Conservation (phyloP, 1,140 invertebrate species). For the Thaumatotibia leucotreta region DNA sequence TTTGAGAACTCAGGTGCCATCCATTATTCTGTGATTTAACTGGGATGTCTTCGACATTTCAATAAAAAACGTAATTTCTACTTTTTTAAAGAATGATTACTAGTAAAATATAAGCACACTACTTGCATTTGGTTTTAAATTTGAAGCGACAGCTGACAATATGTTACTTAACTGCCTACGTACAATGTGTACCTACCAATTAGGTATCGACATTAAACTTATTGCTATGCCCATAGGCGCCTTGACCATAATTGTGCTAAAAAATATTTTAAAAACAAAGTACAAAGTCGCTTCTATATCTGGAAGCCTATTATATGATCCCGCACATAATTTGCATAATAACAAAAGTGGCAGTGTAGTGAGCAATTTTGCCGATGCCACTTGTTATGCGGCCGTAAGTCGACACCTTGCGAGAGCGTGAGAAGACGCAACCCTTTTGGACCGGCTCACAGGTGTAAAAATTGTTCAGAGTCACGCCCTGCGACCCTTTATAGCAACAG, state of each 20-base stretch:
- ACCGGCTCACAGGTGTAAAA: conserved; percentile 30
- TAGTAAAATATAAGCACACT: background rate
- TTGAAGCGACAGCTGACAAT: too few relatives aligned
- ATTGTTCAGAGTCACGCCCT: conserved; percentile 25
- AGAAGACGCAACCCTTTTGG: conserved; percentile 27
- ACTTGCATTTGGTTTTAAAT: too few relatives aligned
- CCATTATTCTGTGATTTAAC: background rate
- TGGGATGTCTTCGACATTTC: background rate
- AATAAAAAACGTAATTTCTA: background rate
- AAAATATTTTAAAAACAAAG: background rate
- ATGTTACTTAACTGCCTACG: background rate
- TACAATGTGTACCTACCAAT: background rate
- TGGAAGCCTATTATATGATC: conserved; percentile 1
- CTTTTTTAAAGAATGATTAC: background rate
- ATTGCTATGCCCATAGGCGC: background rate
- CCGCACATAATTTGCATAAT: conserved; percentile 1
- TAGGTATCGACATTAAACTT: background rate
- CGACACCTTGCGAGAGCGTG: conserved; percentile 31
- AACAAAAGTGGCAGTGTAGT: background rate
- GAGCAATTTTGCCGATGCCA: conserved; percentile 8
- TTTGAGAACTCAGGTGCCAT: background rate
- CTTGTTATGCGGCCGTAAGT: conserved; percentile 8
- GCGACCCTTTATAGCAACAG: conserved; percentile 22
- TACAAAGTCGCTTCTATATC: background rate
- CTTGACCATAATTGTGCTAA: background rate